Evolutionary conservation across 2,888 invertebrate species (phyloP), one percentile per base, ranked within the genome.

Genomic region (Parnassius glacialis): DNA sequence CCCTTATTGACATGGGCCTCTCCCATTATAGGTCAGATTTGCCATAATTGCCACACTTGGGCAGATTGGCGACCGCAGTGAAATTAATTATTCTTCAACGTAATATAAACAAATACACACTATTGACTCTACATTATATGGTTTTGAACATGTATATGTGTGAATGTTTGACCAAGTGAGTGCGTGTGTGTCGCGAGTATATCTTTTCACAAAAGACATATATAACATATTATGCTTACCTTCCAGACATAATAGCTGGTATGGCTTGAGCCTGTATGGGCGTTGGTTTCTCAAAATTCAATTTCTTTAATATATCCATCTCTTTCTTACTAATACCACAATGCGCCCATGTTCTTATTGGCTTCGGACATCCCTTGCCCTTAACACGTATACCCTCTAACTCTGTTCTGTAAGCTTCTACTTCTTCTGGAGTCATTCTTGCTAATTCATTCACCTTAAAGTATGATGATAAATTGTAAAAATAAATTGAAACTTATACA

Each of bases 221-320:
- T 7, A 12, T 48, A 13, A 48, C 13, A 16, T 13, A 47, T 63
- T 13, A 47, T 63, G 34, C 68, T 74, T 72, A 92, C 92, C 99
- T 94, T 68, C 97, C 97, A 57, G 96, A 97, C 99, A 99, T 99
- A 65, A 99, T 97, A 41, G 97, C 97, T 5, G 97, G 97, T 76
- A 99, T 97, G 2, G 99, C 99, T 89, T 99, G 99, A 60, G 97
- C 95, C 87, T 99, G 99, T 76, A 99, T 99, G 0, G 99, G 99
- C 1, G 99, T 99, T 0, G 99, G 99, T 84, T 98, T 99, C 74
- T 98, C 98, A 85, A 98, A 99, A 64, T 94, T 94, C 63, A 96
- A 93, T 88, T 95, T 97, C 83, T 97, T 98, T 62, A 99, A 87
- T 68, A 96, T 94, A 74, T 98, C 98, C 84, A 99, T 92, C 81